Base-by-base conservation (phyloP, 2,797 vertebrate genomes). In the Falco novaeseelandiae region DNA sequence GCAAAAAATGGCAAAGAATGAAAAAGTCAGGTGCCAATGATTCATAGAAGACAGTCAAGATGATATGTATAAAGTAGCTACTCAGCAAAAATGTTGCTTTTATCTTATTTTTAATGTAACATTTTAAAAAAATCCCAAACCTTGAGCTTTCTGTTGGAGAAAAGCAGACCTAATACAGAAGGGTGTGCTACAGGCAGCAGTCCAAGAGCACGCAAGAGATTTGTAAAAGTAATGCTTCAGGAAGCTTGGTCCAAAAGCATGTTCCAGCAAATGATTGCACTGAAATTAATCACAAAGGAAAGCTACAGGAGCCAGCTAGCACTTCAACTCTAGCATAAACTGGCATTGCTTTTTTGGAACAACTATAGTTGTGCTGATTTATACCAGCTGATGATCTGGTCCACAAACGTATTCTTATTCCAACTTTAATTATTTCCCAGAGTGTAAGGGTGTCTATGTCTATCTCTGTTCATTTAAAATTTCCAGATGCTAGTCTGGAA, bases 401-500 rank as follows among this genome's bases (percentile, higher is more conserved):
- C 58, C 63, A 94, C 94, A 95, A 94, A 92, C 8, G 3, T 88
- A 83, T 83, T 93, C 82, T 79, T 93, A 88, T 86, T 95, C 94
- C 92, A 93, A 30, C 57, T 94, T 89, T 79, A 93, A 91, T 90
- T 96, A 82, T 92, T 95, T 97, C 79, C 58, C 94, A 93, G 84
- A 89, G 79, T 55, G 27, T 83, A 88, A 92, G 87, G 48, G 65
- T 97, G 84, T 95, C 90, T 91, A 51, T 72, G 63, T 71, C 93
- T 96, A 96, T 94, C 94, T 96, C 86, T 83, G 63, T 52, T 97
- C 84, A 70, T 94, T 89, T 94, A 92, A 94, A 70, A 63, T 95
- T 97, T 97, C 95, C 95, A 97, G 96, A 95, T 95, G 95, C 69
- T 92, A 70, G 87, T 92, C 92, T 95, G 91, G 83, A 96, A 94